Percentiles rank a stretch among this genome's conserved stretches.
Conservation (phyloP, 2,888 invertebrate species). For the Sminthurinus aureus region DNA sequence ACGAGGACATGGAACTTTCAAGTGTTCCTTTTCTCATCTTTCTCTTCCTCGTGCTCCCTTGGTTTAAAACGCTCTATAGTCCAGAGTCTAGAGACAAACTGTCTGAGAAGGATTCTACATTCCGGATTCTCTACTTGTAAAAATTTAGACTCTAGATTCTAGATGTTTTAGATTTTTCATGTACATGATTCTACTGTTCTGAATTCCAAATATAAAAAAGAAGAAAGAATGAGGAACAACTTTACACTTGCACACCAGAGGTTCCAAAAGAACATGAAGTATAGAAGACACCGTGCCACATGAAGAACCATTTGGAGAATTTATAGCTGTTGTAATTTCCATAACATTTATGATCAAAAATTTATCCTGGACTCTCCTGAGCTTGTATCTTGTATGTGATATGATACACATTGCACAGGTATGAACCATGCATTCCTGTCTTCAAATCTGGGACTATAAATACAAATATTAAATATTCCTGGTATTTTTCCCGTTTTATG, state of each 20-base stretch:
- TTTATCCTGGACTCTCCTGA: not conserved
- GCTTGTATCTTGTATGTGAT: not conserved
- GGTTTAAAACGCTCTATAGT: too few species aligned
- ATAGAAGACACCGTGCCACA: not conserved
- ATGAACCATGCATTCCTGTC: slow-evolving; percentile 6
- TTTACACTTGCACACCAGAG: not conserved
- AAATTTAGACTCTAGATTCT: too few species aligned
- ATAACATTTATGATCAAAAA: slow-evolving; percentile 12
- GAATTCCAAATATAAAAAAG: too few species aligned
- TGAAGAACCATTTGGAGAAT: slow-evolving; percentile 11
- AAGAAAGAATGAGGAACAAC: too few species aligned
- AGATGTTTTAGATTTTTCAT: too few species aligned
- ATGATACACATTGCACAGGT: not conserved
- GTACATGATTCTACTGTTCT: too few species aligned
- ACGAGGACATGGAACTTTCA: too few species aligned
- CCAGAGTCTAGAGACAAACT: too few species aligned
- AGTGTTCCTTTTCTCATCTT: not conserved
- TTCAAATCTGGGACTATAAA: not conserved
- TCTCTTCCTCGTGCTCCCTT: not conserved
- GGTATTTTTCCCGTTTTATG: too few species aligned
- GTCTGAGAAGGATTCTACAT: too few species aligned
- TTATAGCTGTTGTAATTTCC: slow-evolving; percentile 18
- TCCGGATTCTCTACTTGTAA: too few species aligned
- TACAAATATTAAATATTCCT: not conserved
- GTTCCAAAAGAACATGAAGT: not conserved